Evolutionary conservation across 2,888 invertebrate genomes (phyloP).

Genomic region (Apodemia mormo): DNA sequence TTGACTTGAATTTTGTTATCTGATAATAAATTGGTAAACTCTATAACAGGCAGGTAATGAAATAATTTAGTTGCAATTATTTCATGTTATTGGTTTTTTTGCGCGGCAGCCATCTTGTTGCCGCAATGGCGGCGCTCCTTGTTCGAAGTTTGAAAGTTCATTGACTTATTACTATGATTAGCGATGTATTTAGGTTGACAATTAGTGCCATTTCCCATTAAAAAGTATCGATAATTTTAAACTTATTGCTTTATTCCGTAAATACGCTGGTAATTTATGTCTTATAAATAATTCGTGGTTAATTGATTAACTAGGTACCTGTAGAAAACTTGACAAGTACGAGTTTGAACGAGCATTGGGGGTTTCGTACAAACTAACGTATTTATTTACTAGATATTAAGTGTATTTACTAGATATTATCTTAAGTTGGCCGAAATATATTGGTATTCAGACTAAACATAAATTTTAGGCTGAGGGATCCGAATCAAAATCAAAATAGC

Average conservation of each 20-base stretch:
- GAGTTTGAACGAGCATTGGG: too few species aligned
- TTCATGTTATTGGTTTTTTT: slow-evolving; percentile 56
- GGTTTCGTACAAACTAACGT: too few species aligned
- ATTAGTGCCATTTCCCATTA: slow-evolving; percentile 6
- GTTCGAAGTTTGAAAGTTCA: slow-evolving; percentile 34
- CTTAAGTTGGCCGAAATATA: too few species aligned
- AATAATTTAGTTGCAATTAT: slow-evolving; percentile 67
- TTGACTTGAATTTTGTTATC: not conserved
- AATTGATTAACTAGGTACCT: too few species aligned
- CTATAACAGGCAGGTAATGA: slow-evolving; percentile 50
- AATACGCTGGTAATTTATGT: too few species aligned
- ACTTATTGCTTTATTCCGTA: not conserved
- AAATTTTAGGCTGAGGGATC: too few species aligned
- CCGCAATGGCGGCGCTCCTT: slow-evolving; percentile 53
- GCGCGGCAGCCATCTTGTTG: slow-evolving; percentile 59
- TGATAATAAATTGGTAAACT: slow-evolving; percentile 19
- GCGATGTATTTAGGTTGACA: slow-evolving; percentile 15
- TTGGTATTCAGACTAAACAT: too few species aligned
- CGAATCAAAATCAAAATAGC: too few species aligned
- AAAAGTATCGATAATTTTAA: slow-evolving; percentile 10
- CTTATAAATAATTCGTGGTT: too few species aligned
- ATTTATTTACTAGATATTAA: too few species aligned
- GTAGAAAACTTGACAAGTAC: too few species aligned
- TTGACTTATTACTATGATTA: slow-evolving; percentile 26
- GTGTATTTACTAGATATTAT: too few species aligned